Evolutionary conservation across 2,888 invertebrate species (phyloP).

Genomic region (Zele albiditarsus): DNA sequence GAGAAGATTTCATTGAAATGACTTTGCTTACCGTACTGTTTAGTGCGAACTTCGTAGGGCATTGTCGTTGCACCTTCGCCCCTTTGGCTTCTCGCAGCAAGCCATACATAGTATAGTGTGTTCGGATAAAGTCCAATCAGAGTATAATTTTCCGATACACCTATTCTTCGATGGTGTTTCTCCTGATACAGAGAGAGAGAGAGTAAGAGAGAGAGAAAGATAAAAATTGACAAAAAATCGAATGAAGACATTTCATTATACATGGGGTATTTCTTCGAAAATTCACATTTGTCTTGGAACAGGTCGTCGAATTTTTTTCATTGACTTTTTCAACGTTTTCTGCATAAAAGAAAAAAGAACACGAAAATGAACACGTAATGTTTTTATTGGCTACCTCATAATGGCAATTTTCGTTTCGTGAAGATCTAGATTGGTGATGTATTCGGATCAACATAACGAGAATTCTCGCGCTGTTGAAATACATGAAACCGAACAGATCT

Average conservation of each 20-base stretch:
- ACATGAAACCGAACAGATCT: too few species aligned
- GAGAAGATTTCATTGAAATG: slow-evolving; percentile 42
- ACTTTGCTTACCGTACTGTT: slow-evolving; percentile 94
- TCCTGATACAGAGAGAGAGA: slow-evolving; percentile 72
- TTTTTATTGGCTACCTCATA: too few species aligned
- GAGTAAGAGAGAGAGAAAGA: neutral
- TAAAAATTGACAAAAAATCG: neutral
- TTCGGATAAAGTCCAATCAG: slow-evolving; percentile 94
- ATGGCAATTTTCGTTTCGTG: too few species aligned
- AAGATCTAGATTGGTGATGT: too few species aligned
- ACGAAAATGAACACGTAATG: too few species aligned
- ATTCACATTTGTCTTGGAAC: neutral
- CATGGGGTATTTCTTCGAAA: neutral
- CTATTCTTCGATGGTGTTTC: slow-evolving; percentile 88
- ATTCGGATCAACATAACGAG: too few species aligned
- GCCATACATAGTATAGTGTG: slow-evolving; percentile 96
- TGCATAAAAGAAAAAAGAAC: too few species aligned
- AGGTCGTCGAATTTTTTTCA: neutral
- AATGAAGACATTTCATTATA: too few species aligned
- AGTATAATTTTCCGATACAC: slow-evolving; percentile 88
- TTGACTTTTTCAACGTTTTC: too few species aligned
- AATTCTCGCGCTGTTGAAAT: too few species aligned
- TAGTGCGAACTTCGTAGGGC: slow-evolving; percentile 94
- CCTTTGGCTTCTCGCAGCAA: slow-evolving; percentile 93
- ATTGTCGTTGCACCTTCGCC: slow-evolving; percentile 98